Percentiles rank a stretch among this genome's conserved stretches.
Conservation (phyloP, 2,888 invertebrate genomes). For the Mesorhabditis spiculigera region DNA sequence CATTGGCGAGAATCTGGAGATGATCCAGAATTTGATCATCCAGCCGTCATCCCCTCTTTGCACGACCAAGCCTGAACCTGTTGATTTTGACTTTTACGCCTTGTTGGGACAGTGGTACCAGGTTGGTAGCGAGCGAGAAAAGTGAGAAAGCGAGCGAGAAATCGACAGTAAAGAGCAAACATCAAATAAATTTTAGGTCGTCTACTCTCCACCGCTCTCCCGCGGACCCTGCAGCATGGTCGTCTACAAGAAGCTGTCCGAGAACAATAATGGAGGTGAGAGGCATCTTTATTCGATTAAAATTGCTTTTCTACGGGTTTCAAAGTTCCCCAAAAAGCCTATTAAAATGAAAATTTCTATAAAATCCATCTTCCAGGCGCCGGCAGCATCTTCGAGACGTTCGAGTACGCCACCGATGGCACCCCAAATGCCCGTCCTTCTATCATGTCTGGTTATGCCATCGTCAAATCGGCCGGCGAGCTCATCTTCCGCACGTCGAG, state of each 20-base stretch:
- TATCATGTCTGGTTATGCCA: slow-evolving; percentile 57
- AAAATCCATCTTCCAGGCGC: slow-evolving; percentile 12
- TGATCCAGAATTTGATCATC: slow-evolving; percentile 57
- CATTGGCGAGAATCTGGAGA: slow-evolving; percentile 56
- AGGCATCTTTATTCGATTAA: neutral
- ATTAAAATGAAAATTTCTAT: no score
- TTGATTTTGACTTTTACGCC: slow-evolving; percentile 52
- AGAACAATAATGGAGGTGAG: slow-evolving; percentile 47
- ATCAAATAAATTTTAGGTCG: slow-evolving; percentile 29
- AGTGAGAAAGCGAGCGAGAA: neutral
- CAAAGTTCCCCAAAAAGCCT: no score
- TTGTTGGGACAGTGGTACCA: slow-evolving; percentile 58
- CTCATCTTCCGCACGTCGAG: slow-evolving; percentile 57
- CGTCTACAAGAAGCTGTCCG: slow-evolving; percentile 56
- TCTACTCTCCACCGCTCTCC: slow-evolving; percentile 57
- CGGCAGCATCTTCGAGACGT: slow-evolving; percentile 56
- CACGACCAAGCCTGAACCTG: slow-evolving; percentile 55
- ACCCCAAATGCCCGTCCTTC: slow-evolving; percentile 57
- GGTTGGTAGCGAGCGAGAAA: slow-evolving; percentile 20
- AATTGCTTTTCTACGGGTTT: neutral
- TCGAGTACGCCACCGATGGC: slow-evolving; percentile 59
- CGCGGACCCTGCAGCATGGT: slow-evolving; percentile 57
- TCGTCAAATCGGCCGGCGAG: slow-evolving; percentile 56
- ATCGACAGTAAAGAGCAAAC: no score
- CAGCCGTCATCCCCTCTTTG: slow-evolving; percentile 57